phyloP scores from a whole-genome alignment of 1,140 invertebrate species.

The Acromyrmex echinatior region DNA sequence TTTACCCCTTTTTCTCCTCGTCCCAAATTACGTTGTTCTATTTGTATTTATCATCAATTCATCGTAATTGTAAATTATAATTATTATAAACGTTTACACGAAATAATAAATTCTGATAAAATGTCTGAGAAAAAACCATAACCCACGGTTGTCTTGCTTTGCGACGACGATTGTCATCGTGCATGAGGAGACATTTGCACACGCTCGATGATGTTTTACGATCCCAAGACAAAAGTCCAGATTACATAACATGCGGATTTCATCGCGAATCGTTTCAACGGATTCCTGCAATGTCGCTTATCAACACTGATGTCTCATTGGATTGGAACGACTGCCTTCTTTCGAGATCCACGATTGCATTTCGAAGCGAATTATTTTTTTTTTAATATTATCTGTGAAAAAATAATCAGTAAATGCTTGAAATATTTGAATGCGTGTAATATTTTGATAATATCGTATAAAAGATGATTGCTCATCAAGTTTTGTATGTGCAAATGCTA shows the following conservation, averaged over 20 bases:
- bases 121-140: constrained; percentile 83
- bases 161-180: constrained; percentile 40
- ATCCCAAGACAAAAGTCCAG: constrained; percentile 4
- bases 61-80: constrained; percentile 87
- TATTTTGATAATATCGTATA: neutral
- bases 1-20: constrained; percentile 15
- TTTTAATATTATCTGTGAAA: neutral
- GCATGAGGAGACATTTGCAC: neutral
- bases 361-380: neutral
- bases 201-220: neutral
- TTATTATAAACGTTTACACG: constrained; percentile 87
- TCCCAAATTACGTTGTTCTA: constrained; percentile 82
- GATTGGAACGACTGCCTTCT: constrained; percentile 10
- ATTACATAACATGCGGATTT: constrained; percentile 30
- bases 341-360: constrained; percentile 8
- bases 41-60: constrained; percentile 87
- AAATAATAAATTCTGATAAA: constrained; percentile 87
- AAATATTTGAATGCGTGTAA: neutral
- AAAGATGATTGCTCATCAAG: constrained; percentile 4
- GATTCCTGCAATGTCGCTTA: constrained; percentile 13
- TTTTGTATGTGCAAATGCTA: constrained; percentile 1
- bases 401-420: constrained; percentile 19
- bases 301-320: constrained; percentile 13
- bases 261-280: neutral
- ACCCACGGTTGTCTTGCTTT: constrained; percentile 71